Evolutionary conservation across 2,113 vertebrate species (phyloP).

Genomic region (Butastur rufipennis): DNA sequence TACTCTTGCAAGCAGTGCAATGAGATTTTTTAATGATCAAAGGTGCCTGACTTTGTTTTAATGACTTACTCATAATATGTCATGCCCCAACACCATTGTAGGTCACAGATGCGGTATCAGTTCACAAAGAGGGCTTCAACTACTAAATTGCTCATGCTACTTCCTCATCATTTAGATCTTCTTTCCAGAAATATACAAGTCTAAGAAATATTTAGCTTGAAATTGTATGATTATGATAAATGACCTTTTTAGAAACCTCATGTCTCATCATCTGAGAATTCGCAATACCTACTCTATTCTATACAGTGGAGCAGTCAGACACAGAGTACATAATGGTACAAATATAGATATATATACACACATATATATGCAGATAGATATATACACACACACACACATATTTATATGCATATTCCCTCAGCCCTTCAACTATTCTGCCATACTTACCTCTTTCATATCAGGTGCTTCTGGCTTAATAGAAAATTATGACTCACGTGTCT

Average conservation of each 20-base stretch:
- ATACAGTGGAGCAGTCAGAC: neutral
- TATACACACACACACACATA: no score
- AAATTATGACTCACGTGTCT: neutral
- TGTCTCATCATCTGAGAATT: neutral
- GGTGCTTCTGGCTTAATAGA: neutral
- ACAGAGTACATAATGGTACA: fast-evolving
- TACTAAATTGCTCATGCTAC: neutral
- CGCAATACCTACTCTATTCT: neutral
- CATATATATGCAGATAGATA: neutral
- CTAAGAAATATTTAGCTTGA: neutral
- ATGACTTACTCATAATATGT: neutral
- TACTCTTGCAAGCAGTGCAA: neutral
- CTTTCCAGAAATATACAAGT: neutral
- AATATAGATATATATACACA: neutral
- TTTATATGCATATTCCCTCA: neutral
- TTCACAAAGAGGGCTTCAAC: neutral
- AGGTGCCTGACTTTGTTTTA: neutral
- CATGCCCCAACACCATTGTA: neutral
- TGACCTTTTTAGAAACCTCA: neutral
- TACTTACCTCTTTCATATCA: neutral
- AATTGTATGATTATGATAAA: neutral
- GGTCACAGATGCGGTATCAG: neutral
- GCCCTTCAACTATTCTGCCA: neutral
- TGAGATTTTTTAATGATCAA: neutral
- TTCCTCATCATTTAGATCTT: neutral